Percentiles rank a stretch among this genome's conserved stretches.
Conservation (phyloP, 1,140 invertebrate species). For the Scaptomyza graminum region DNA sequence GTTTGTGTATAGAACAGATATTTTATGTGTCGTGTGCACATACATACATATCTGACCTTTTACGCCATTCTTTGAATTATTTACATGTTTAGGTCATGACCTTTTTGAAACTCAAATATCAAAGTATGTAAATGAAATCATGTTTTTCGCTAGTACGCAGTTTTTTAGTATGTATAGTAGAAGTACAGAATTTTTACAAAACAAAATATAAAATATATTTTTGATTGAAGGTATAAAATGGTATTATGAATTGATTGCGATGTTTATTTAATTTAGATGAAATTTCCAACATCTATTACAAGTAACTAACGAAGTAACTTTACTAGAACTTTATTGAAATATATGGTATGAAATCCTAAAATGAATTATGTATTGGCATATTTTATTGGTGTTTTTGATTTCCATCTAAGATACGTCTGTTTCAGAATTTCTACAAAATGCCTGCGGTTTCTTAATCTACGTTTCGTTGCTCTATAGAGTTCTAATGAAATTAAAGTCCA, state of each 20-base stretch:
- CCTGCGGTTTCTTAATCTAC: conserved; percentile 4
- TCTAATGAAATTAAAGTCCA: conserved; percentile 36
- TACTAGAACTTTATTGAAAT: too few relatives aligned
- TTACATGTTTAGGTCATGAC: conserved; percentile 1
- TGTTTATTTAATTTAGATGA: too few relatives aligned
- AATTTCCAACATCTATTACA: too few relatives aligned
- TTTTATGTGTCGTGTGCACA: neutral
- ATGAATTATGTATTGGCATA: too few relatives aligned
- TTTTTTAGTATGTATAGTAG: neutral
- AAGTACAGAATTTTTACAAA: neutral
- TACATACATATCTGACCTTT: conserved; percentile 10
- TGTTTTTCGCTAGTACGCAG: neutral
- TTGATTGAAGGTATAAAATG: too few relatives aligned
- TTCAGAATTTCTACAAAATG: neutral
- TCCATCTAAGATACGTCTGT: neutral
- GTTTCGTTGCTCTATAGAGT: conserved; percentile 5
- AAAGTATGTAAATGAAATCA: neutral
- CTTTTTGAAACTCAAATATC: neutral
- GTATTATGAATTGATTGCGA: too few relatives aligned
- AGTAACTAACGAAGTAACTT: too few relatives aligned
- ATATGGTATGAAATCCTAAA: too few relatives aligned
- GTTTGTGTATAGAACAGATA: conserved; percentile 6
- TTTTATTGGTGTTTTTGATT: conserved; percentile 22
- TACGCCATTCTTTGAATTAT: neutral
- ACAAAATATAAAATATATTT: neutral